Evolutionary conservation across 1,140 invertebrate species (phyloP).

Genomic region (Pantala flavescens): DNA sequence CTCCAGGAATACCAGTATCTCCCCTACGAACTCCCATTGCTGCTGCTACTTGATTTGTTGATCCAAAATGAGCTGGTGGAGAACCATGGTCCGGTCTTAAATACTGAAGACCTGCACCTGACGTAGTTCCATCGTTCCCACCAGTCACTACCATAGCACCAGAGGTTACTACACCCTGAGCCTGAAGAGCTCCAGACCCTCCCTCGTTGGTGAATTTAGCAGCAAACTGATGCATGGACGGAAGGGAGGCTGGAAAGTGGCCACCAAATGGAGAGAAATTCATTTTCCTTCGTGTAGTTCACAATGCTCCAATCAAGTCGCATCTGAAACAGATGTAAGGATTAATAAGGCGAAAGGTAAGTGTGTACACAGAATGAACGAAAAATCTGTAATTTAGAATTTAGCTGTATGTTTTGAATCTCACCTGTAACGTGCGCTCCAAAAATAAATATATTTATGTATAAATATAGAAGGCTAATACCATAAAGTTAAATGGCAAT

Average conservation of each 20-base stretch:
- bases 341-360: background rate
- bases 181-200: background rate
- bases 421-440: background rate
- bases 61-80: constrained; percentile 13
- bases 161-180: background rate
- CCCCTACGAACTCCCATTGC: constrained; percentile 9
- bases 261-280: constrained; percentile 55
- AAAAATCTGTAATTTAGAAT: background rate
- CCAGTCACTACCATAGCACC: constrained; percentile 14
- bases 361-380: background rate
- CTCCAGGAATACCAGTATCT: background rate
- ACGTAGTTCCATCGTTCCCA: background rate
- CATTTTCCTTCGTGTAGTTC: constrained; percentile 35
- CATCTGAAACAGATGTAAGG: background rate
- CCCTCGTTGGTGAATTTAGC: constrained; percentile 24
- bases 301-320: background rate
- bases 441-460: background rate
- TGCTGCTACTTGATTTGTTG: constrained; percentile 9
- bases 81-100: constrained; percentile 10
- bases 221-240: constrained; percentile 45
- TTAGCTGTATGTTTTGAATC: background rate
- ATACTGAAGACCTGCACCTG: background rate
- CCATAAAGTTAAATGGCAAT: background rate
- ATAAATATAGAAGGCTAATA: background rate
- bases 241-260: constrained; percentile 49